Evolutionary conservation across 2,113 vertebrate genomes (phyloP).

Genomic region (Pelmatolapia mariae): DNA sequence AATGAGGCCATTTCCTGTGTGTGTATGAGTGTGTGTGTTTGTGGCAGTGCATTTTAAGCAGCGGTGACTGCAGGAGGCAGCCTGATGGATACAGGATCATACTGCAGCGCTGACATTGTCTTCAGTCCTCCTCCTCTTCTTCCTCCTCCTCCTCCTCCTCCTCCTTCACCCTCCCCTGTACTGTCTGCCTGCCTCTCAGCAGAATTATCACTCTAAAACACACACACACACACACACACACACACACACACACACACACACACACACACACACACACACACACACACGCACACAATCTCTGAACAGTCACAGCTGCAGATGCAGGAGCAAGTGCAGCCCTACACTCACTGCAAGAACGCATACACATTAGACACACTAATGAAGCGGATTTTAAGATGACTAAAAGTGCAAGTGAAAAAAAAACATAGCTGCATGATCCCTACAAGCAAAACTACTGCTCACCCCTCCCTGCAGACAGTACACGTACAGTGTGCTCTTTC

Average conservation of each 20-base stretch:
- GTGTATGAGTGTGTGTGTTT: constrained; percentile 5
- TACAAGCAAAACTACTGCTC: constrained; percentile 6
- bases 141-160: constrained; percentile 3
- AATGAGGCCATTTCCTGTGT: constrained; percentile 68
- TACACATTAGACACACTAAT: not conserved
- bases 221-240: not conserved
- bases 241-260: not conserved
- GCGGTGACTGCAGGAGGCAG: constrained; percentile 61
- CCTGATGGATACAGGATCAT: constrained; percentile 67
- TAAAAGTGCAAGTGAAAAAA: not conserved
- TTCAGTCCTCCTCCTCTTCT: constrained; percentile 50
- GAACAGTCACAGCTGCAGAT: constrained; percentile 17
- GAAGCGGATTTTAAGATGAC: constrained; percentile 8
- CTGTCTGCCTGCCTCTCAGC: constrained; percentile 64
- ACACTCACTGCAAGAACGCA: not conserved
- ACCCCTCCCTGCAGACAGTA: not conserved
- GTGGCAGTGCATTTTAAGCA: constrained; percentile 60
- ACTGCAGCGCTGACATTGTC: constrained; percentile 70
- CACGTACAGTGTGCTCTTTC: constrained; percentile 23
- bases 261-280: not conserved
- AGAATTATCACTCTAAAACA: constrained; percentile 54
- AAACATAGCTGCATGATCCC: constrained; percentile 13
- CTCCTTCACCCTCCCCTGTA: constrained; percentile 35
- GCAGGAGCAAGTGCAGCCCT: constrained; percentile 7
- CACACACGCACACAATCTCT: not conserved